Conservation (phyloP, 2,888 invertebrate genomes). For the Pammene aurita region DNA sequence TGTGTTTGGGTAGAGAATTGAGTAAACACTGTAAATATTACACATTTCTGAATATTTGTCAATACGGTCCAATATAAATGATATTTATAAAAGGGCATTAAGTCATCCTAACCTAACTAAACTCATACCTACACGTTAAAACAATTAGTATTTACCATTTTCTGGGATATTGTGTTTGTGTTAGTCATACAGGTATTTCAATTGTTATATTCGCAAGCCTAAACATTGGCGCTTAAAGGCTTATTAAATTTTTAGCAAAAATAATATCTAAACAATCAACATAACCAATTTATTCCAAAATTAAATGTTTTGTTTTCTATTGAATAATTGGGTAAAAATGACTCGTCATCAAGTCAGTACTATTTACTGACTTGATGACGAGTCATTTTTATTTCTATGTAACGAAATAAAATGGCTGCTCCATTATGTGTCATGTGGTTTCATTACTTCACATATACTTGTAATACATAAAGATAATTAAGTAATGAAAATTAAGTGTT, state of each 20-base stretch:
- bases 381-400: no score
- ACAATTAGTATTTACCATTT: constrained; percentile 3
- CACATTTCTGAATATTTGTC: constrained; percentile 9
- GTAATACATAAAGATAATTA: no score
- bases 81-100: constrained; percentile 33
- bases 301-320: constrained; percentile 19
- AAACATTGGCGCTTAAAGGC: not conserved
- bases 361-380: not conserved
- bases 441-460: no score
- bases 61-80: constrained; percentile 27
- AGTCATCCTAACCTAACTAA: not conserved
- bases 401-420: no score
- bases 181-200: constrained; percentile 12
- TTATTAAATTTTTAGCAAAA: constrained; percentile 3
- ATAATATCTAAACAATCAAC: constrained; percentile 12
- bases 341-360: no score
- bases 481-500: no score
- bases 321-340: not conserved
- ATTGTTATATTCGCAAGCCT: not conserved
- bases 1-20: constrained; percentile 47
- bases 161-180: not conserved
- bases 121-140: not conserved
- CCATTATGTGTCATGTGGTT: no score
- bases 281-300: not conserved
- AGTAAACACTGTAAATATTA: constrained; percentile 7